Base-by-base conservation (phyloP, 2,888 invertebrate genomes). In the Fissipunctia ypsillon region DNA sequence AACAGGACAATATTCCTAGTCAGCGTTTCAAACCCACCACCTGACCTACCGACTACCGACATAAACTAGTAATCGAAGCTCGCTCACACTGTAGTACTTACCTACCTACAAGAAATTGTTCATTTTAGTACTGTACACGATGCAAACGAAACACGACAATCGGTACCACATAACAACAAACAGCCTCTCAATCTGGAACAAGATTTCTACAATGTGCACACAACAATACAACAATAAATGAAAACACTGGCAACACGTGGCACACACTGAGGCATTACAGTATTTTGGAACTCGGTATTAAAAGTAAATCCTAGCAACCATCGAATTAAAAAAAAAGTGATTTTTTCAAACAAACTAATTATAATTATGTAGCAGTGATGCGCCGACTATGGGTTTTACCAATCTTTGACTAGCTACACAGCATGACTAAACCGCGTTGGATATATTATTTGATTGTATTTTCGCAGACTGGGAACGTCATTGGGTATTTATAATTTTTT, bases 11-110 rank as follows among this genome's bases (percentile, higher is more conserved):
- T 22, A 38, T 59, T 16, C 45, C 7, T 41, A 19, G 28, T 50
- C 31, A 2, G 3, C 35, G 38, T 71, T 45, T 65, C 35, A 14
- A 70, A 77, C 70, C 77, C 76, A 48, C 64, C 64, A 25, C 19
- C 14, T 45, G 35, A 43, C 25, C 64, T 43, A n/a, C n/a, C n/a
- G 76, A 57, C 43, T 43, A 43, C 31, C 12, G 50, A 28, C 41
- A 35, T 10, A 48, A n/a, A 41, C 22, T 38, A 28, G 54, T 54
- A 54, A 69, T 61, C 35, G 1, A 9, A 69, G 28, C 61, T 69
- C 7, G 61, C 41, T 50, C 12, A n/a, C 22, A 9, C 35, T 35
- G 38, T n/a, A 5, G 35, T 35, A 48, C 22, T n/a, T n/a, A 22
- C n/a, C 5, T 9, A n/a, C 22, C 22, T 10, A 35, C 28, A 14